Base-by-base conservation (phyloP, 2,797 vertebrate genomes). In the Coilia nasus region DNA sequence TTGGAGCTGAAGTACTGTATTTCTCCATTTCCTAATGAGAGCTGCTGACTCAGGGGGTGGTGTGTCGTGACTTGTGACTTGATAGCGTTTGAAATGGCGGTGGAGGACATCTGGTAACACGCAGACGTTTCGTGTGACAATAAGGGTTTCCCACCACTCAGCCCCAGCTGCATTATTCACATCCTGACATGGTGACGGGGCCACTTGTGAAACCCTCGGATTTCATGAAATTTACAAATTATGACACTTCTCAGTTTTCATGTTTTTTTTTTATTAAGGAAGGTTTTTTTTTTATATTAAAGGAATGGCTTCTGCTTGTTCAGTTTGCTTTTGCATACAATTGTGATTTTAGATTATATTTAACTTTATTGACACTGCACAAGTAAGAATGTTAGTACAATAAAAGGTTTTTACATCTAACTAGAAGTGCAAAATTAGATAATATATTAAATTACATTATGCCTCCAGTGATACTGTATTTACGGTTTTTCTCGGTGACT, bases 41-140 rank as follows among this genome's bases (percentile, higher is more conserved):
- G n/a, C 23, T 57, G 86, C 86, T 82, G 87, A 89, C 89, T 86
- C 64, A 6, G n/a, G 75, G 86, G 89, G 86, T 11, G 85, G 90
- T 88, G 86, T 44, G 56, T 62, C 87, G 84, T 25, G 80, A 85
- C 78, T 89, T 25, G 83, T 54, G 31, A 75, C 86, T 89, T 85
- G 87, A 81, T 88, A 10, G 1, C 83, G 31, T 90, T 84, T 75
- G 67, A 56, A 87, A 88, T 89, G 78, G 87, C 90, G 75, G 84
- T 87, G 87, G 19, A 78, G 71, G 46, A 47, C 4, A 78, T 78
- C 35, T 78, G 35, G 35, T 78, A 31, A 44, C 71, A 75, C 25
- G 57, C 57, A 71, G 28, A 19, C 19, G 7, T 19, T 44, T 78
- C 35, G 21, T 78, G 71, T 78, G 71, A 44, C 71, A n/a, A 44